phyloP scores from a whole-genome alignment of 2,888 invertebrate species.

The Sipunculus nudus region DNA sequence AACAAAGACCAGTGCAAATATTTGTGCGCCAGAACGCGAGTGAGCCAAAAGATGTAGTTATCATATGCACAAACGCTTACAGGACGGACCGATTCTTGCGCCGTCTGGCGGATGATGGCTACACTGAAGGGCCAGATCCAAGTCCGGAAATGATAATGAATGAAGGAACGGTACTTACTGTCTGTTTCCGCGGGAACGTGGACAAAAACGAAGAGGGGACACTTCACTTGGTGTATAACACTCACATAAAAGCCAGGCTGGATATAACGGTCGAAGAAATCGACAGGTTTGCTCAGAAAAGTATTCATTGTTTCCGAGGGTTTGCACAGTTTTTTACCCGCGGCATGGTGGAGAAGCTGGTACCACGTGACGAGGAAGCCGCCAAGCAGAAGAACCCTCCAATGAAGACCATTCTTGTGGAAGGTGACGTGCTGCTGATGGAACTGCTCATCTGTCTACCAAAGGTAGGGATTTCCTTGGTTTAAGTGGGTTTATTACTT shows the following conservation, averaged over 20 bases:
- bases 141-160: constrained; percentile 47
- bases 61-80: constrained; percentile 42
- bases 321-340: constrained; percentile 56
- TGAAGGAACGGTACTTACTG: constrained; percentile 56
- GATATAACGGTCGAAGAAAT: constrained; percentile 48
- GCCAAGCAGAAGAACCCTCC: constrained; percentile 24
- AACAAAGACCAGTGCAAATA: constrained; percentile 45
- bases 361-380: constrained; percentile 29
- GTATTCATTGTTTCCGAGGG: constrained; percentile 55
- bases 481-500: background rate
- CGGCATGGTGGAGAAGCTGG: constrained; percentile 18
- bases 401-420: constrained; percentile 38
- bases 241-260: constrained; percentile 47
- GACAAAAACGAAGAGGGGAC: constrained; percentile 26
- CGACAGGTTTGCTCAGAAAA: constrained; percentile 59
- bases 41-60: constrained; percentile 43
- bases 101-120: constrained; percentile 48
- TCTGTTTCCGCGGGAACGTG: constrained; percentile 59
- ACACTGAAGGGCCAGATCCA: constrained; percentile 50
- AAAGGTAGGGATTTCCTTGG: constrained; percentile 43
- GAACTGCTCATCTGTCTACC: constrained; percentile 57
- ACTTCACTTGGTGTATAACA: constrained; percentile 48
- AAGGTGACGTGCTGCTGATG: constrained; percentile 45
- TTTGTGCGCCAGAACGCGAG: constrained; percentile 50
- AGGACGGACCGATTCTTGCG: constrained; percentile 45